phyloP scores from a whole-genome alignment of 2,797 vertebrate species.

The Crocidura indochinensis region DNA sequence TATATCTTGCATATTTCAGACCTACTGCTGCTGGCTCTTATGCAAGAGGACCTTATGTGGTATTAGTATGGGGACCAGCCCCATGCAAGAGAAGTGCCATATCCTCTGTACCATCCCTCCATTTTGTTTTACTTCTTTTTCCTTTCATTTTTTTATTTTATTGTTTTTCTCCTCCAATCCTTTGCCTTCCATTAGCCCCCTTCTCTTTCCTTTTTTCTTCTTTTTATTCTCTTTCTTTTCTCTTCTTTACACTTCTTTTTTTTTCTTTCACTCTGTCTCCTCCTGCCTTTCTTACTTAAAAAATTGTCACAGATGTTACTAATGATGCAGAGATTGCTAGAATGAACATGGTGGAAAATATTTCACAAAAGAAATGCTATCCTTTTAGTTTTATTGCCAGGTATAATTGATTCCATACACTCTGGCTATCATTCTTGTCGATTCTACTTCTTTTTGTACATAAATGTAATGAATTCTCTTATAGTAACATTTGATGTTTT shows the following conservation, averaged over 20 bases:
- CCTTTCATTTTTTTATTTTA: background rate
- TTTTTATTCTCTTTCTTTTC: too few species aligned
- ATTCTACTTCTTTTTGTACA: conserved; percentile 71
- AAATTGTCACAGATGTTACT: conserved; percentile 87
- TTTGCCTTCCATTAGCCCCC: too few species aligned
- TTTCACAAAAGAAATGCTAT: conserved; percentile 85
- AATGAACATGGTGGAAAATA: conserved; percentile 88
- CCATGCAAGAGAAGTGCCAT: too few species aligned
- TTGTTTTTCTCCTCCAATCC: background rate
- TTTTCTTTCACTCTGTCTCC: too few species aligned
- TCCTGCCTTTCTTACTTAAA: background rate
- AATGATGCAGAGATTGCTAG: conserved; percentile 84
- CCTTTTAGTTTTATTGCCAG: conserved; percentile 85
- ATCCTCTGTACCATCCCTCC: too few species aligned
- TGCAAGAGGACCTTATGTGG: too few species aligned
- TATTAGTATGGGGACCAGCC: too few species aligned
- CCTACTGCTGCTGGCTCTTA: too few species aligned
- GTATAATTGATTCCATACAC: conserved; percentile 87
- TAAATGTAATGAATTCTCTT: conserved; percentile 71
- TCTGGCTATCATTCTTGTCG: conserved; percentile 76
- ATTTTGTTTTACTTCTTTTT: background rate
- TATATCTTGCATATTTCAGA: too few species aligned
- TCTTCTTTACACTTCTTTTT: background rate
- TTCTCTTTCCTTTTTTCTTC: background rate
- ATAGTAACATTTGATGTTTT: conserved; percentile 58